A percentile compares a stretch with the other conserved stretches of the same genome.
Evolutionary conservation across 2,888 invertebrate species (phyloP).

Genomic region (Callinectes sapidus): DNA sequence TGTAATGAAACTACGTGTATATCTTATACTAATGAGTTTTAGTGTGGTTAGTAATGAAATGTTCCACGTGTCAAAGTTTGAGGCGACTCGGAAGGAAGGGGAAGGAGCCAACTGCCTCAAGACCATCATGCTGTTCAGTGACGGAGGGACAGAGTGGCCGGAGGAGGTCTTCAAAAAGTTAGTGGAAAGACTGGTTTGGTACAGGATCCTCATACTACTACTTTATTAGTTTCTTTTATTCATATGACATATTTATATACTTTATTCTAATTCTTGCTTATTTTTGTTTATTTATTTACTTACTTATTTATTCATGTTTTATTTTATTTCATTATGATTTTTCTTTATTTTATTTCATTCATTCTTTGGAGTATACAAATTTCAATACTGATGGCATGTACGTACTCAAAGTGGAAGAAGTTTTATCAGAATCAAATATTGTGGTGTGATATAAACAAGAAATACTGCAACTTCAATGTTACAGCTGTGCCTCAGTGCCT

Average conservation of each 20-base stretch:
- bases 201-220: background rate
- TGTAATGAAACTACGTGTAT: too few species aligned
- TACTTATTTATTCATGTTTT: too few species aligned
- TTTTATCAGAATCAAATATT: background rate
- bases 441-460: too few species aligned
- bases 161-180: constrained; percentile 76
- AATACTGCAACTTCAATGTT: too few species aligned
- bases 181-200: constrained; percentile 31
- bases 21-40: too few species aligned
- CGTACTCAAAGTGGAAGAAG: background rate
- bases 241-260: background rate
- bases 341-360: background rate
- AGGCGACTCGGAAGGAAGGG: constrained; percentile 46
- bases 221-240: background rate
- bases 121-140: constrained; percentile 79
- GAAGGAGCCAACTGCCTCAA: constrained; percentile 78
- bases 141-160: constrained; percentile 79
- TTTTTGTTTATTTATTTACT: background rate
- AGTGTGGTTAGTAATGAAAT: background rate
- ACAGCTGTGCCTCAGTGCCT: too few species aligned
- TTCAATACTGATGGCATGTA: background rate
- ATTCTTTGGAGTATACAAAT: background rate
- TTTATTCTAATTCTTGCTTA: background rate
- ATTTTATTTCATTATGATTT: too few species aligned
- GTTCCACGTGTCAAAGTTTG: constrained; percentile 41